Evolutionary conservation across 2,797 vertebrate genomes (phyloP), one percentile per base, ranked within the genome.

Genomic region (Mallotus villosus): DNA sequence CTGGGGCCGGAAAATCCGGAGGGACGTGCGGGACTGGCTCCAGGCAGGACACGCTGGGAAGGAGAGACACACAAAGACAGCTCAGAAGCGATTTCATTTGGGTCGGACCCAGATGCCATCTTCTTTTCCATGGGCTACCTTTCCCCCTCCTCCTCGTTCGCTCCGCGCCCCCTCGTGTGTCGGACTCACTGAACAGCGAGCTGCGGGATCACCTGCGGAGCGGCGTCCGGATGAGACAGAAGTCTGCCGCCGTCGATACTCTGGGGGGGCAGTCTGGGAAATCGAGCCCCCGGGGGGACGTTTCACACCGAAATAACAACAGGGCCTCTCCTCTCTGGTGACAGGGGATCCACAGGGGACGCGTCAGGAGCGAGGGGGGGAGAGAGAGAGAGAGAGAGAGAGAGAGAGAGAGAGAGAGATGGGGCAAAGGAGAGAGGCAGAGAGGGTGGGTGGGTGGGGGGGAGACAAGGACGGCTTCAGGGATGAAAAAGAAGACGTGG

Each of bases 301-400:
- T 37, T 46, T 65, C 58, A 73, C 83, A 90, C 86, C 76, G 88
- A 90, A 90, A 90, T 86, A 90, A 91, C 82, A 89, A 88, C 72
- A 74, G 63, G 70, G 59, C 29, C 68, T 83, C 78, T 78, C 29
- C 68, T 83, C 78, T 78, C 62, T 63, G 55, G 66, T 72, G 76
- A 72, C 77, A 77, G 74, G 62, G 72, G 46, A 53, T 25, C 68
- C 73, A 72, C 46, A 32, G 55, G 73, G 71, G 71, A 76, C 29
- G 32, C 16, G n/a, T 34, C 51, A 72, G 67, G 62, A 32, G 32
- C 32, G 32, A 32, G 32, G 6, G 32, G 6, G 29, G 4, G 29
- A 29, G 29, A 29, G 29, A 29, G 29, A 29, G 29, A 29, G 29
- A 29, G 67, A 32, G 27, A 59, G 72, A 32, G 67, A 32, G 29